A percentile compares a stretch with the other conserved stretches of the same genome.
Conservation (phyloP, 2,113 vertebrate species). For the Sarotherodon lohbergeri region DNA sequence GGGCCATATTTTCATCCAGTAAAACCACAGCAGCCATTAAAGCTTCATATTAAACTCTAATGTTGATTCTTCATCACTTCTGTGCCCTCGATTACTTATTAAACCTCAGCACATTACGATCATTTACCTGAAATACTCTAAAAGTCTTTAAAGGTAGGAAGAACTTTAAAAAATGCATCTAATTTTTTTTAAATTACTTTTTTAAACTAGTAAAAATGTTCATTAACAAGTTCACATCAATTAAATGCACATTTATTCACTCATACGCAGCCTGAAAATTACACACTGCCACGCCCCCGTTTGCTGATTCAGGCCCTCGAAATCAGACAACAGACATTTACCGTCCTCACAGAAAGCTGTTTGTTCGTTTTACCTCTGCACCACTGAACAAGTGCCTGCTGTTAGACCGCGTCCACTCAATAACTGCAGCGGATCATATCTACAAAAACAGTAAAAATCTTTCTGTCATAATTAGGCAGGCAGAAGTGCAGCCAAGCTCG, state of each 20-base stretch:
- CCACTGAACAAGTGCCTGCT: background rate
- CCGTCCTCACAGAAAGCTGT: background rate
- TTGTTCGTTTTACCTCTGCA: background rate
- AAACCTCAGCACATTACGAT: background rate
- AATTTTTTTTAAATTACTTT: background rate
- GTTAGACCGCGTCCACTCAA: background rate
- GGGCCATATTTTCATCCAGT: background rate
- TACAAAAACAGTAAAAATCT: background rate
- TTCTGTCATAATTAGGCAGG: background rate
- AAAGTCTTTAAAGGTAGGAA: background rate
- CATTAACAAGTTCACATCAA: background rate
- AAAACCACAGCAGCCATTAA: background rate
- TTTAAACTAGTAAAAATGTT: background rate
- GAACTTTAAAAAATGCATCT: background rate
- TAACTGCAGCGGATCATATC: background rate
- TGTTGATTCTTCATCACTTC: background rate
- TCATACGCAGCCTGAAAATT: background rate
- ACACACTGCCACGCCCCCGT: background rate
- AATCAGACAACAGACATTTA: background rate
- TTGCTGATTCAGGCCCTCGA: background rate
- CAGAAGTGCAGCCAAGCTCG: background rate
- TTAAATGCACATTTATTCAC: background rate
- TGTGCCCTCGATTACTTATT: background rate
- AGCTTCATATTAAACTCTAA: background rate
- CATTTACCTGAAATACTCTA: background rate